phyloP scores from a whole-genome alignment of 2,888 invertebrate species.

The Tetheella fluctuosa region DNA sequence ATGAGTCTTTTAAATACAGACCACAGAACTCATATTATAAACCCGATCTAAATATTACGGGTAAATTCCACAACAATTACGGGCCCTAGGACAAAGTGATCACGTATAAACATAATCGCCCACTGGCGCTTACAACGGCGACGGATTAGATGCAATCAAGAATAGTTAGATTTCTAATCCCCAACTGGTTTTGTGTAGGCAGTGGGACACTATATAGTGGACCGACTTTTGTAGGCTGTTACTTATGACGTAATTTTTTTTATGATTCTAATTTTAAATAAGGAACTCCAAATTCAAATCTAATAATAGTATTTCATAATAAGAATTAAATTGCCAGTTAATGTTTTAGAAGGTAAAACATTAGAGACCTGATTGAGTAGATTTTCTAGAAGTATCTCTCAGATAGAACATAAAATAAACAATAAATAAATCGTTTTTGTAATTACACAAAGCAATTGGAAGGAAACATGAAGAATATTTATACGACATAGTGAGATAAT shows the following conservation, averaged over 20 bases:
- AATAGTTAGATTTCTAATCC: conserved; percentile 61
- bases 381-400: no score
- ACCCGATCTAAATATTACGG: conserved; percentile 38
- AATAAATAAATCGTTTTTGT: not conserved
- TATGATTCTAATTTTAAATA: not conserved
- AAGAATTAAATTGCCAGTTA: no score
- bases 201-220: conserved; percentile 28
- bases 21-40: not conserved
- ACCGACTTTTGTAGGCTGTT: conserved; percentile 23
- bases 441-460: not conserved
- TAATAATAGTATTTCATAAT: no score
- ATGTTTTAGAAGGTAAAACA: no score
- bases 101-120: conserved; percentile 73
- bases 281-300: no score
- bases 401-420: not conserved
- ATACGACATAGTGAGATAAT: not conserved
- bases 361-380: no score
- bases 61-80: conserved; percentile 54
- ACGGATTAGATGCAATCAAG: conserved; percentile 47
- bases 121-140: conserved; percentile 32
- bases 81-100: conserved; percentile 65
- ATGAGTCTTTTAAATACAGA: no score
- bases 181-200: conserved; percentile 27
- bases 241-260: not conserved
- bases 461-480: not conserved